phyloP scores from a whole-genome alignment of 64 coral and sea anemone genomes.

The Acropora tenuis region DNA sequence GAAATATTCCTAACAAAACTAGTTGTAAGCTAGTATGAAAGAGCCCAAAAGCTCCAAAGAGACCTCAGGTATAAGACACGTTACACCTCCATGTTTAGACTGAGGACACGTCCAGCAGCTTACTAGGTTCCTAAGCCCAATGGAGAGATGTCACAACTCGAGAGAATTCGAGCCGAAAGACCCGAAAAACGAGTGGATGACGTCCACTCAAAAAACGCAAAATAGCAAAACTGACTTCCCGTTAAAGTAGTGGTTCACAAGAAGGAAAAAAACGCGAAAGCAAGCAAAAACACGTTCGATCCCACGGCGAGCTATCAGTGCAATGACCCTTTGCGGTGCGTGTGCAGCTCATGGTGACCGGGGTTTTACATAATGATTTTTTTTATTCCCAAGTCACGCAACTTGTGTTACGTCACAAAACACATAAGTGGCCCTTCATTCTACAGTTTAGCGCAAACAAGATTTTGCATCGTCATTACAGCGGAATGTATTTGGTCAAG shows the following conservation, averaged over 20 bases:
- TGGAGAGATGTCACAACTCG: neutral
- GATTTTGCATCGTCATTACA: no score
- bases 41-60: neutral
- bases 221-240: neutral
- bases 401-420: no score
- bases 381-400: no score
- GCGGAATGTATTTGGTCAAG: no score
- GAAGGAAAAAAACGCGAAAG: neutral
- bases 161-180: neutral
- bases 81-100: neutral
- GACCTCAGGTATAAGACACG: neutral
- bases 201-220: neutral
- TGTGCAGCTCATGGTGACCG: constrained; percentile 46
- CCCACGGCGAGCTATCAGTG: constrained; percentile 8
- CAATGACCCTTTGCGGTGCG: constrained; percentile 35
- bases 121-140: neutral
- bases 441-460: no score
- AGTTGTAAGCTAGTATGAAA: neutral
- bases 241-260: neutral
- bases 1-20: neutral
- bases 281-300: neutral
- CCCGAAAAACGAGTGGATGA: neutral
- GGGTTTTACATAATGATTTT: constrained; percentile 44
- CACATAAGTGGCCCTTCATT: no score
- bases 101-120: neutral